These are phyloP conservation scores for Tragelaphus eurycerus DNA, from an alignment of 2,797 vertebrate genomes.

Conservation along the genomic window DNA sequence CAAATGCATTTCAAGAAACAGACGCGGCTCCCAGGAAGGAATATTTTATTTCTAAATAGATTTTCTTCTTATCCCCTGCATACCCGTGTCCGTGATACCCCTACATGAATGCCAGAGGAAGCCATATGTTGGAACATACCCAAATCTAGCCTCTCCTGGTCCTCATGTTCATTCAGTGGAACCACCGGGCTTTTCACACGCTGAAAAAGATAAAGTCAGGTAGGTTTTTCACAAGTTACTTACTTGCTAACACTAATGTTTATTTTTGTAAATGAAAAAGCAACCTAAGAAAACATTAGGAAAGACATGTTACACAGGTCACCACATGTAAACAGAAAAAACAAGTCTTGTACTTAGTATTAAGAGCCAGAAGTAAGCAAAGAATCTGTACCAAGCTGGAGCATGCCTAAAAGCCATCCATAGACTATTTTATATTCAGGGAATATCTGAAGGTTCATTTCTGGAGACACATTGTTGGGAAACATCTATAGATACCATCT, in stretches of 20 bases:
- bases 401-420: neutral
- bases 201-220: conserved; percentile 72
- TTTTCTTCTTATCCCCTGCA: neutral
- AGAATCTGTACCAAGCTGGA: neutral
- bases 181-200: neutral
- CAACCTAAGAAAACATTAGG: neutral
- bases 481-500: neutral
- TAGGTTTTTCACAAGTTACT: neutral
- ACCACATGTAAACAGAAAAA: neutral
- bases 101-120: neutral
- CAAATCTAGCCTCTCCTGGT: neutral
- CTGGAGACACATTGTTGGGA: neutral
- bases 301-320: neutral
- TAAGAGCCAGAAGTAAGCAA: neutral
- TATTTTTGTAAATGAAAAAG: neutral
- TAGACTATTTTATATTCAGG: neutral
- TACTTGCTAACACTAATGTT: neutral
- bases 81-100: neutral
- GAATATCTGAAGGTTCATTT: neutral
- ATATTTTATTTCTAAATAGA: neutral
- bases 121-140: conserved; percentile 66
- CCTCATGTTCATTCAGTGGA: conserved; percentile 58
- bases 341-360: neutral
- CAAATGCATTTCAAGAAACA: neutral
- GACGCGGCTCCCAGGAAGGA: neutral